phyloP scores from a whole-genome alignment of 2,888 invertebrate genomes.

The Pollenia amentaria region DNA sequence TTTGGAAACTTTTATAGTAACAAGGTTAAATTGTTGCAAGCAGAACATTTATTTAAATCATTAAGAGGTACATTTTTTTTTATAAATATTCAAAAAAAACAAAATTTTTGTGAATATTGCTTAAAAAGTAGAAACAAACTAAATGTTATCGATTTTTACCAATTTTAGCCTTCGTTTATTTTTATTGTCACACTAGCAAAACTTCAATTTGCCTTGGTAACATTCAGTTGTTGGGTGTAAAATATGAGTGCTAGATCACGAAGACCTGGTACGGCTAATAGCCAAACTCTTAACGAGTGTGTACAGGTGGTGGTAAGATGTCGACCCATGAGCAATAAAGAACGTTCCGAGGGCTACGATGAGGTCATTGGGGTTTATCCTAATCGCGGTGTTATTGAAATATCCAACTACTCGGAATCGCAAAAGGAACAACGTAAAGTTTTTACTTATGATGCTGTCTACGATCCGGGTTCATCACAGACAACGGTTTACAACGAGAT shows the following conservation, averaged over 20 bases:
- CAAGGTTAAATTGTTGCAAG: conserved; percentile 4
- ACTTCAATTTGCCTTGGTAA: conserved; percentile 70
- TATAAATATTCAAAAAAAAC: not conserved
- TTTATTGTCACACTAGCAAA: conserved; percentile 25
- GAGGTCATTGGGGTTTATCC: conserved; percentile 92
- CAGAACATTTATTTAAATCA: not conserved
- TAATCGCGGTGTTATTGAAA: conserved; percentile 95
- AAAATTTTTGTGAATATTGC: not conserved
- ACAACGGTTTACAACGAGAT: conserved; percentile 98
- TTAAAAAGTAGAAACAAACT: not conserved
- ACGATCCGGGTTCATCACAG: conserved; percentile 94
- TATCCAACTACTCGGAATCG: conserved; percentile 90
- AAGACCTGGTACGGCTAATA: conserved; percentile 80
- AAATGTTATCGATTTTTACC: conserved; percentile 68
- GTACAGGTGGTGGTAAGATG: conserved; percentile 99
- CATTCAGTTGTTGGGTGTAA: conserved; percentile 9
- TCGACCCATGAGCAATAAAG: conserved; percentile 96
- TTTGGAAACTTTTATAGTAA: not conserved
- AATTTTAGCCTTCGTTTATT: conserved; percentile 28
- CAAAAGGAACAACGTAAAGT: conserved; percentile 92
- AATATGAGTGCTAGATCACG: conserved; percentile 81
- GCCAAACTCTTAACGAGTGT: conserved; percentile 88
- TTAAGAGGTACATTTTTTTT: conserved; percentile 15
- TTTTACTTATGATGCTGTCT: conserved; percentile 99
- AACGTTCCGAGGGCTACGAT: conserved; percentile 86